Conservation (phyloP, 2,797 vertebrate genomes). For the Coregonus suidteri region DNA sequence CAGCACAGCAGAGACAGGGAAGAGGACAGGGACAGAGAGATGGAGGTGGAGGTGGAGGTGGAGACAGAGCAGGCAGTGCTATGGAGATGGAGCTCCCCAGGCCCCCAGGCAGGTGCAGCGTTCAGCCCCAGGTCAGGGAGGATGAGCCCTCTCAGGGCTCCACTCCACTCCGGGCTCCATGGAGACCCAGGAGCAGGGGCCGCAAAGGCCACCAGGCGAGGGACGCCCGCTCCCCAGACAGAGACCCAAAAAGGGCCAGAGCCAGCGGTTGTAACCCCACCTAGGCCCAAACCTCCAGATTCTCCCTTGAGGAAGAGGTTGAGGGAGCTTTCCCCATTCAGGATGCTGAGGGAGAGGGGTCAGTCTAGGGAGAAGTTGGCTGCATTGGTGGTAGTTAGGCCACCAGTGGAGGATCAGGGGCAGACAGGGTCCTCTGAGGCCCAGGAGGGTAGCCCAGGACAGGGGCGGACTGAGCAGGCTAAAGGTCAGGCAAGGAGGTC, state of each 20-base stretch:
- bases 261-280: neutral
- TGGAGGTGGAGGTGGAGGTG: neutral
- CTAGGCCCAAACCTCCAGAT: conserved; percentile 51
- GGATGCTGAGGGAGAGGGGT: conserved; percentile 82
- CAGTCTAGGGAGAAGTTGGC: conserved; percentile 79
- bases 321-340: conserved; percentile 72
- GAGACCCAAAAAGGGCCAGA: neutral
- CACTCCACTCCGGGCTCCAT: conserved; percentile 1
- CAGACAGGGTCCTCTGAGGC: neutral
- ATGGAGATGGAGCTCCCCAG: conserved; percentile 9
- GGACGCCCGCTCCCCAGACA: neutral
- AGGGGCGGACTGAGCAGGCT: conserved; percentile 60
- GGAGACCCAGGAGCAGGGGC: conserved; percentile 8
- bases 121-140: no score
- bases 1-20: conserved; percentile 46
- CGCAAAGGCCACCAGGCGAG: neutral
- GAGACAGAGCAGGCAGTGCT: conserved; percentile 18
- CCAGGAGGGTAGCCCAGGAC: conserved; percentile 57
- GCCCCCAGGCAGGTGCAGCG: no score
- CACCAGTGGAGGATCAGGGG: conserved; percentile 18
- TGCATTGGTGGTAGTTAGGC: conserved; percentile 17
- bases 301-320: conserved; percentile 67
- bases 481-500: conserved; percentile 53
- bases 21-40: neutral
- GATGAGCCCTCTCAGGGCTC: no score